Percentiles rank a stretch among this genome's conserved stretches.
These are phyloP conservation scores for Paracentrotus lividus DNA, from an alignment of 53 echinoderm and acorn worm species.

Conservation along the genomic window DNA sequence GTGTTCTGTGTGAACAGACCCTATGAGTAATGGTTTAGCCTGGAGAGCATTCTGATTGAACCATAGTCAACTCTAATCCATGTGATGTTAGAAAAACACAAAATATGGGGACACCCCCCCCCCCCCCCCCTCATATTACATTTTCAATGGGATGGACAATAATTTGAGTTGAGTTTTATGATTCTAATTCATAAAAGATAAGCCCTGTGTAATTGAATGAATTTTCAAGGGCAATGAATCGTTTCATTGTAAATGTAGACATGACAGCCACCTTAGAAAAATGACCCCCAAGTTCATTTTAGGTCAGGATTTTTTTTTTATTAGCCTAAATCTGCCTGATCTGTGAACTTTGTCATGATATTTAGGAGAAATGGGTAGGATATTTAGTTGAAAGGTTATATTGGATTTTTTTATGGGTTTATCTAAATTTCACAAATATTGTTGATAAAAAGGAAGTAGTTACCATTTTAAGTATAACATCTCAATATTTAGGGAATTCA, in stretches of 20 bases:
- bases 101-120: neutral
- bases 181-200: slow-evolving; percentile 41
- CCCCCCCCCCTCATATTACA: neutral
- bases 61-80: slow-evolving; percentile 26
- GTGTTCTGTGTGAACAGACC: neutral
- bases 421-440: neutral
- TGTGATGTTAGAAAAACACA: slow-evolving; percentile 1
- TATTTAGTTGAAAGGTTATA: neutral
- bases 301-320: slow-evolving; percentile 2
- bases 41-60: slow-evolving; percentile 16
- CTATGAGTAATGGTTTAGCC: slow-evolving; percentile 17
- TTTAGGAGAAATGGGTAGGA: neutral
- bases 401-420: neutral
- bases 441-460: neutral
- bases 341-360: neutral
- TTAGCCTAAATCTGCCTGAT: neutral
- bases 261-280: neutral
- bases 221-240: neutral
- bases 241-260: neutral
- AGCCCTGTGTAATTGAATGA: slow-evolving; percentile 28
- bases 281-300: neutral
- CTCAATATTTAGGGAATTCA: too few relatives aligned
- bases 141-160: neutral
- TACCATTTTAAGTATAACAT: too few relatives aligned
- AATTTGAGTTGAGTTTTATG: slow-evolving; percentile 47